Conservation (phyloP, 1,140 invertebrate genomes). For the Tetramorium alpestre region DNA sequence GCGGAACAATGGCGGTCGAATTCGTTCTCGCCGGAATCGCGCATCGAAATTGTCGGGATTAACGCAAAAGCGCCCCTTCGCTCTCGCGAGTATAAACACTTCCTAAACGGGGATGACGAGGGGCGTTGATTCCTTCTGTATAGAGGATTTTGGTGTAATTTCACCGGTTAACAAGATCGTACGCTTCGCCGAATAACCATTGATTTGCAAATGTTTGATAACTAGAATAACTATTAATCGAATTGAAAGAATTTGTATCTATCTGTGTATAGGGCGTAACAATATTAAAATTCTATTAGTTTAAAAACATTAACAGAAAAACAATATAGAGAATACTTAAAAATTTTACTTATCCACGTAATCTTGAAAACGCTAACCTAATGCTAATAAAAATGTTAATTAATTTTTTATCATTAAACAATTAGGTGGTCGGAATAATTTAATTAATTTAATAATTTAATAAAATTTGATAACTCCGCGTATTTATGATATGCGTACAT, state of each 20-base stretch:
- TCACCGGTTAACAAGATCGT: conserved; percentile 65
- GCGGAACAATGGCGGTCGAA: conserved; percentile 65
- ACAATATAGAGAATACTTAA: not conserved
- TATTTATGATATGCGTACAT: not conserved
- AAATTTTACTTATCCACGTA: not conserved
- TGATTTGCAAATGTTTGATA: conserved; percentile 22
- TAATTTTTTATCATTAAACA: not conserved
- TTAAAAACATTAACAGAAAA: not conserved
- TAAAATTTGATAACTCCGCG: not conserved
- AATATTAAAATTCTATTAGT: not conserved
- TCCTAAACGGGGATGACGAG: conserved; percentile 27
- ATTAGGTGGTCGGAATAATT: not conserved
- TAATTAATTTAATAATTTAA: too few species aligned
- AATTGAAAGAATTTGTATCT: not conserved
- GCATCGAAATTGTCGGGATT: conserved; percentile 71
- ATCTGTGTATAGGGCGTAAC: not conserved
- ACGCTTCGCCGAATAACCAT: conserved; percentile 34
- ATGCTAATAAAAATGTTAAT: not conserved
- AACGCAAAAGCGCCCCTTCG: conserved; percentile 39
- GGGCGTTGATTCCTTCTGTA: conserved; percentile 20
- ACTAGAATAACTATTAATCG: not conserved
- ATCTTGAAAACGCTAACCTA: not conserved
- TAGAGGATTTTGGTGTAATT: conserved; percentile 55
- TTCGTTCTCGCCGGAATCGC: conserved; percentile 65
- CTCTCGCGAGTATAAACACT: conserved; percentile 61